Conservation (phyloP, 2,888 invertebrate species). For the Operophtera brumata region DNA sequence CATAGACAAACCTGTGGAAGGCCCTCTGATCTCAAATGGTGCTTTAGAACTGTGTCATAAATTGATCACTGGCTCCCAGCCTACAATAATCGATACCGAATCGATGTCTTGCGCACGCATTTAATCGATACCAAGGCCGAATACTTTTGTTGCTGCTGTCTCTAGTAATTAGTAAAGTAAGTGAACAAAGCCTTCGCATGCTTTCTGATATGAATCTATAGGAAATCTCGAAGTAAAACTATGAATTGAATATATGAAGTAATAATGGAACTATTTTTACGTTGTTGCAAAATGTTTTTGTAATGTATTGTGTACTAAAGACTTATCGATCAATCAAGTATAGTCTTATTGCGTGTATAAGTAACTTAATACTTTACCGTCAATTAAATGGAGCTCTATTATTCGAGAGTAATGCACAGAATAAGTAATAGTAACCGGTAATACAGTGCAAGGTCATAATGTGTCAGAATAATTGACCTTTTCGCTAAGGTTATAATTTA, state of each 20-base stretch:
- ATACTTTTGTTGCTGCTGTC: conserved; percentile 40
- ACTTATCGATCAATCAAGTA: conserved; percentile 27
- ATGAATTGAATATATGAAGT: conserved; percentile 10
- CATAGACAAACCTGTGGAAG: too few relatives aligned
- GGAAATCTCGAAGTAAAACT: conserved; percentile 18
- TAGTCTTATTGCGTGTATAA: conserved; percentile 1
- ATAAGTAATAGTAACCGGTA: not conserved
- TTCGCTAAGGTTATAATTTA: conserved; percentile 53
- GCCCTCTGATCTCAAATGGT: too few relatives aligned
- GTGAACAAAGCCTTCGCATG: conserved; percentile 26
- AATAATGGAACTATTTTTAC: conserved; percentile 31
- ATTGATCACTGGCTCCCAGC: not conserved
- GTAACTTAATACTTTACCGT: not conserved
- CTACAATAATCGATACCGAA: conserved; percentile 52
- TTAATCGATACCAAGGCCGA: conserved; percentile 50
- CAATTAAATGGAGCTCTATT: conserved; percentile 11
- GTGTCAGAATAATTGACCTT: conserved; percentile 48
- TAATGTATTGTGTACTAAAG: conserved; percentile 12
- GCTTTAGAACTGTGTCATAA: too few relatives aligned
- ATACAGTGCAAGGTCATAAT: conserved; percentile 38
- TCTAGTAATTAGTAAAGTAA: conserved; percentile 41
- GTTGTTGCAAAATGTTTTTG: conserved; percentile 28
- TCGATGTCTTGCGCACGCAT: conserved; percentile 50
- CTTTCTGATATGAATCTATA: conserved; percentile 26
- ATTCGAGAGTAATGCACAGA: conserved; percentile 1